A percentile compares a stretch with the other conserved stretches of the same genome.
Evolutionary conservation across 2,888 invertebrate species (phyloP).

Genomic region (Rhaphigaster nebulosa): DNA sequence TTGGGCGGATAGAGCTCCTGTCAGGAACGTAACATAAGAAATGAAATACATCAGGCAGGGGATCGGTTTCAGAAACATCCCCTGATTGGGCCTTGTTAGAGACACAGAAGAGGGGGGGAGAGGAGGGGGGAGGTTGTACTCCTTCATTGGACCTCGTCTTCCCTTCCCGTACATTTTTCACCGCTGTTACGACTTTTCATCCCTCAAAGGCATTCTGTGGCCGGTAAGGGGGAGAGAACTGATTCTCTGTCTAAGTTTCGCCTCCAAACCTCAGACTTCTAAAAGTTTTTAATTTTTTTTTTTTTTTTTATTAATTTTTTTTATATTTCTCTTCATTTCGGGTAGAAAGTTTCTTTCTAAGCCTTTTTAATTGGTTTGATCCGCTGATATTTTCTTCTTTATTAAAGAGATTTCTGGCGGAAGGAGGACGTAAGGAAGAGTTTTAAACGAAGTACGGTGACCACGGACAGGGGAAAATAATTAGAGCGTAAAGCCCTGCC

Average conservation of each 20-base stretch:
- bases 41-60: conserved; percentile 36
- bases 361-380: conserved; percentile 49
- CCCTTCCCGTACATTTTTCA: conserved; percentile 27
- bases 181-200: background rate
- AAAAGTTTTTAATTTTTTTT: background rate
- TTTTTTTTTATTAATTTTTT: background rate
- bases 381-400: conserved; percentile 47
- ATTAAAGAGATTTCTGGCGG: conserved; percentile 31
- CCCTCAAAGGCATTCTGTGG: background rate
- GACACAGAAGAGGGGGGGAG: background rate
- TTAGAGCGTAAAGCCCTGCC: conserved; percentile 11
- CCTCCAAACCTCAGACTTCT: background rate
- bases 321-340: conserved; percentile 24
- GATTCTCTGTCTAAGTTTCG: conserved; percentile 7
- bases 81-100: conserved; percentile 40
- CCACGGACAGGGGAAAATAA: conserved; percentile 29
- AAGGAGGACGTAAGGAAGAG: conserved; percentile 38
- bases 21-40: conserved; percentile 23
- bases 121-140: background rate
- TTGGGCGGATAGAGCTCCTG: background rate
- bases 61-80: conserved; percentile 45
- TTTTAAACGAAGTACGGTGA: conserved; percentile 37
- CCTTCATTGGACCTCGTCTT: background rate
- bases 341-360: conserved; percentile 20
- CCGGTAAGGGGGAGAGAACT: background rate